Base-by-base conservation (phyloP, 2,797 vertebrate species). In the Microchirus variegatus region DNA sequence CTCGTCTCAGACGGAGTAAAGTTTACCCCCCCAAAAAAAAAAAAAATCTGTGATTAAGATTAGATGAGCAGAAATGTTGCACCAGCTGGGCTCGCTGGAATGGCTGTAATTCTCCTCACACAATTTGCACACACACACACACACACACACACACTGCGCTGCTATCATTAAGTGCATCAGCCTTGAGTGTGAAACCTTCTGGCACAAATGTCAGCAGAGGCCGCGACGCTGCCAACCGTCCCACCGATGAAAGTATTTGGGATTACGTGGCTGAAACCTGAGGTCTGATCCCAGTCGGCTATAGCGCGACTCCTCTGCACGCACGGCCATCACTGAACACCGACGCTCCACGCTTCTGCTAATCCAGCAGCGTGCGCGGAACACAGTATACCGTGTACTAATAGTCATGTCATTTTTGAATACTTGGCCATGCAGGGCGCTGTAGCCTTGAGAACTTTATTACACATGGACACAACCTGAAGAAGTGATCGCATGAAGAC, bases 81-180 rank as follows among this genome's bases (percentile, higher is more conserved):
- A 91, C 93, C 93, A 95, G 93, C 94, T 94, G 90, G 92, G 89
- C 91, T 83, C 86, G 69, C 75, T 71, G 74, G 84, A 82, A 89
- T 89, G 90, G 91, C 88, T 88, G 78, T 85, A 79, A 78, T 90
- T 94, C 89, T 90, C 89, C 90, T 93, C 90, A 87, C 87, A 89
- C 85, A 88, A 36, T 60, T 63, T 38, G 44, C 26, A 6, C 14
- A 51, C 14, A 47, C 37, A 66, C 62, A 47, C 41, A 38, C 67
- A 38, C 26, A 11, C 22, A 36, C 52, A 50, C 44, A 35, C 16
- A 2, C 55, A 16, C 38, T 22, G 16, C 0, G 47, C 64, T 43
- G 40, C 64, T 61, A n/a, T 9, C 51, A 31, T 19, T 26, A 16
- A 51, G 59, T 42, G 40, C 16, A 54, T 61, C 49, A 37, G 11